Evolutionary conservation across 2,113 vertebrate genomes (phyloP), one percentile per base, ranked within the genome.

Genomic region (Gadus macrocephalus): DNA sequence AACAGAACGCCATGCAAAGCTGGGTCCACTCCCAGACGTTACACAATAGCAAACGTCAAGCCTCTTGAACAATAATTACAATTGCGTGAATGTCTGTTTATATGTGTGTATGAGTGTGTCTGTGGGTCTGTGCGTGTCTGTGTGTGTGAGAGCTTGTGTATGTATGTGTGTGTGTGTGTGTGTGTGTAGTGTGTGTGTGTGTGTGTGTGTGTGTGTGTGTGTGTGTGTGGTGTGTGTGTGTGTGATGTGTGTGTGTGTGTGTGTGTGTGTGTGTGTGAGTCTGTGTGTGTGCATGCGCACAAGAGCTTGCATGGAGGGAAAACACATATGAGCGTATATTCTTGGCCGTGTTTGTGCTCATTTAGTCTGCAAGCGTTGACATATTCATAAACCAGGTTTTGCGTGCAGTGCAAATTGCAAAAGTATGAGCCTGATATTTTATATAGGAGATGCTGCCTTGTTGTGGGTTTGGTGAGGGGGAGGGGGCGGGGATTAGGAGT

Each of bases 351-450:
- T 58, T 58, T 59, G 56, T 53, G 58, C 28, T 15, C 22, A 16
- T 60, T 27, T 67, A 49, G 28, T 75, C 71, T 61, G 62, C 65
- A 63, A 72, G 74, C 35, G 2, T 77, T 86, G 72, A 82, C 77
- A 83, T 80, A 61, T 83, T 76, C 78, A 53, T 75, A 65, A 73
- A 49, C 42, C 75, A n/a, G 61, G 53, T 72, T 67, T 70, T 68
- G 74, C 76, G 70, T 88, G 87, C 84, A 87, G 87, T 62, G 83
- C 85, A 85, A 85, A 87, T 89, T 82, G 87, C 86, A 85, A 88
- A 92, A 91, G 88, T 86, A 92, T 91, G 89, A 89, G 91, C 91
- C 87, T 90, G 88, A 91, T 92, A 89, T 92, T 91, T 91, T 89
- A 87, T 83, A 83, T 82, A 84, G 89, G 85, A 83, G 86, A 87